phyloP scores from a whole-genome alignment of 2,888 invertebrate species.

The Trichopria drosophilae region DNA sequence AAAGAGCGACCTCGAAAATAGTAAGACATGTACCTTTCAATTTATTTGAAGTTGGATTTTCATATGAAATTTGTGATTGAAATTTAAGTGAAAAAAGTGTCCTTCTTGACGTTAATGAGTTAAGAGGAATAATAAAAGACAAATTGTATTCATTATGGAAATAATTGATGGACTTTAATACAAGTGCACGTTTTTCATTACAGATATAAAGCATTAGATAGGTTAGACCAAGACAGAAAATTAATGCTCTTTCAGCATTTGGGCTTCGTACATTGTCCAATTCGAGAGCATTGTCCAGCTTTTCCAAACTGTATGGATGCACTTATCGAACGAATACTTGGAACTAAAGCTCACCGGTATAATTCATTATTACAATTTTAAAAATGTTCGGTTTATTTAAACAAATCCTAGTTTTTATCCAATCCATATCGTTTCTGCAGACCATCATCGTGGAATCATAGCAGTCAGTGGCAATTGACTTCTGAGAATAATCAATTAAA shows the following conservation, averaged over 20 bases:
- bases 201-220: constrained; percentile 90
- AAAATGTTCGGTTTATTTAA: constrained; percentile 7
- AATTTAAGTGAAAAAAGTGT: too few relatives aligned
- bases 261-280: constrained; percentile 94
- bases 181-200: constrained; percentile 30
- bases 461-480: constrained; percentile 68
- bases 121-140: not conserved
- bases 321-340: constrained; percentile 72
- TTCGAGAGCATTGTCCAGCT: constrained; percentile 91
- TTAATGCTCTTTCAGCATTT: constrained; percentile 92
- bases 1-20: too few relatives aligned
- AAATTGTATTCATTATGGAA: too few relatives aligned
- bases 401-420: too few relatives aligned
- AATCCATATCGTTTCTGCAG: constrained; percentile 51
- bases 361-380: constrained; percentile 11
- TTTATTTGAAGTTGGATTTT: too few relatives aligned
- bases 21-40: too few relatives aligned
- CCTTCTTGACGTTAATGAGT: too few relatives aligned
- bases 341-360: constrained; percentile 68
- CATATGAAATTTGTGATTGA: too few relatives aligned
- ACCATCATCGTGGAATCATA: constrained; percentile 68
- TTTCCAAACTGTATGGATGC: constrained; percentile 81
- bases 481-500: constrained; percentile 77
- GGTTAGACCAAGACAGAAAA: constrained; percentile 92
- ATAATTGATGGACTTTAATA: too few relatives aligned